Base-by-base conservation (phyloP, 2,888 invertebrate genomes). In the Cancer borealis region DNA sequence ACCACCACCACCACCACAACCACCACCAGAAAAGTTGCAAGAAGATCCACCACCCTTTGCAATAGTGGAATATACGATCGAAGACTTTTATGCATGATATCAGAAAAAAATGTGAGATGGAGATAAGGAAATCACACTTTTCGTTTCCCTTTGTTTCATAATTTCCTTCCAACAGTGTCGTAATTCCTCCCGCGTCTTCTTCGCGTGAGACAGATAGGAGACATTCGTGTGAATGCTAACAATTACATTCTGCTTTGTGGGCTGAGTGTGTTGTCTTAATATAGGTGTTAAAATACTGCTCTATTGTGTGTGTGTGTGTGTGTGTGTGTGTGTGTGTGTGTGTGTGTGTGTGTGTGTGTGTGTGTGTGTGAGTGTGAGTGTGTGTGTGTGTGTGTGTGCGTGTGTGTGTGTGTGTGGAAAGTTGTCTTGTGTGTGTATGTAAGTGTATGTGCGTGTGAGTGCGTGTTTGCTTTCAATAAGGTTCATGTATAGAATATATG, bases 221-320 rank as follows among this genome's bases (percentile, higher is more conserved):
- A 79, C 79, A 30, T 10, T 79, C 12, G 30, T 79, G 79, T 26
- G 79, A 79, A 79, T 26, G 79, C 14, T 26, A 30, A 30, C 79
- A 79, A 26, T 30, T 79, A 12, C 79, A 79, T 12, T 17, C 6
- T 79, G 79, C 30, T 10, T 79, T 26, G 79, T 79, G 12, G 30
- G 30, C 2, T 2, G 30, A 6, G 30, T 79, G 79, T 30, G 1
- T 79, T 79, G 30, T 3, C 79, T 30, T 30, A 79, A 30, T 79
- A 30, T 79, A 30, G 79, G 30, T 10, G 79, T 6, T 30, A 30
- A 26, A 30, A 8, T 30, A 79, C 12, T 79, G n/a, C 10, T 12
- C 54, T 54, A 14, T 54, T 79, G 79, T 30, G 26, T 79, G 79
- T 26, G 26, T 79, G 79, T 79, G 79, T 79, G 79, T 79, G 79